These are phyloP conservation scores for Odocoileus virginianus DNA, from an alignment of 2,113 vertebrate species.

Conservation along the genomic window DNA sequence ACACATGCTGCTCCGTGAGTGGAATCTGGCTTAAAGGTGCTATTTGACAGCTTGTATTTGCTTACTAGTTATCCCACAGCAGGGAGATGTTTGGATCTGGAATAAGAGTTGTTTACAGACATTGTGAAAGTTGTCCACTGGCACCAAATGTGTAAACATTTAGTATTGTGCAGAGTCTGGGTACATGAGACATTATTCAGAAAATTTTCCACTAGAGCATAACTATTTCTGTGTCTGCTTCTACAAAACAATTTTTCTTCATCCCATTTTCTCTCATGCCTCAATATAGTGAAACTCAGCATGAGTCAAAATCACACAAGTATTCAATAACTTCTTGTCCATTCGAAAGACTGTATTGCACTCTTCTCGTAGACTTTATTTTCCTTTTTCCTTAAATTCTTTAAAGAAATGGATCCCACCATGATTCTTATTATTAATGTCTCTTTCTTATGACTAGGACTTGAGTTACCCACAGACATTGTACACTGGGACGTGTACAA, in stretches of 20 bases:
- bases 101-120: slow-evolving; percentile 52
- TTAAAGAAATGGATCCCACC: neutral
- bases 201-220: neutral
- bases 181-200: slow-evolving; percentile 27
- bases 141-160: slow-evolving; percentile 31
- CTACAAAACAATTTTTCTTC: neutral
- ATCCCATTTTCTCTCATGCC: neutral
- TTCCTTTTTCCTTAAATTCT: neutral
- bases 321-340: neutral
- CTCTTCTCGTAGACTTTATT: neutral
- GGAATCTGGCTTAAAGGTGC: slow-evolving; percentile 42
- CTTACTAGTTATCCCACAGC: slow-evolving; percentile 33
- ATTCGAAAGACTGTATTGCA: neutral
- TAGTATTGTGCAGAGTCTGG: slow-evolving; percentile 27
- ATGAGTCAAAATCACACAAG: neutral
- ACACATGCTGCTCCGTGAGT: neutral
- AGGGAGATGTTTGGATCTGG: slow-evolving; percentile 34
- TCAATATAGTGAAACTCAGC: slow-evolving; percentile 11
- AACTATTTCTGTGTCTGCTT: neutral
- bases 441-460: neutral
- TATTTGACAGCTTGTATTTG: slow-evolving; percentile 61
- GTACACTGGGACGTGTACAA: neutral
- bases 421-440: neutral
- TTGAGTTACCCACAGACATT: neutral
- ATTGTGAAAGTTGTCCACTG: slow-evolving; percentile 40